Percentiles rank a stretch among this genome's conserved stretches.
Evolutionary conservation across 2,888 invertebrate species (phyloP).

Genomic region (Synanthedon andrenaeformis): DNA sequence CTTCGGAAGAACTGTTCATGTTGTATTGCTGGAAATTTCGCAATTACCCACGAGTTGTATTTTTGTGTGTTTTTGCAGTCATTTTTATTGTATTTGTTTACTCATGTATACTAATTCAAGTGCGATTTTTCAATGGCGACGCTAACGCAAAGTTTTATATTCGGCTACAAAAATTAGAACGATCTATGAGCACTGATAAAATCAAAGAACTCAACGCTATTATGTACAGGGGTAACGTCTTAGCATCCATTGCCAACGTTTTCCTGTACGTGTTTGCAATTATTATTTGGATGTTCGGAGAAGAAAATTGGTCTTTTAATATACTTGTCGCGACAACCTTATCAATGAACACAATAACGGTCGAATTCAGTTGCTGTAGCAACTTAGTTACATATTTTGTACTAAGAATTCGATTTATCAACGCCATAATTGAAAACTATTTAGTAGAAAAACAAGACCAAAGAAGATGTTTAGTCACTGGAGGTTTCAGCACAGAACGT

Average conservation of each 20-base stretch:
- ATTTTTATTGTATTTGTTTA: background rate
- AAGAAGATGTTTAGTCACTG: background rate
- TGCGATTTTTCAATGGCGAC: slow-evolving; percentile 30
- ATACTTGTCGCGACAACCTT: too few species aligned
- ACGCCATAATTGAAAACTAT: slow-evolving; percentile 21
- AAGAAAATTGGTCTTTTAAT: too few species aligned
- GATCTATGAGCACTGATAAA: slow-evolving; percentile 10
- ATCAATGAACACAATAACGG: slow-evolving; percentile 10
- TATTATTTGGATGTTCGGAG: too few species aligned
- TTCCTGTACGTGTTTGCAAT: too few species aligned
- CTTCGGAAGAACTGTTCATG: background rate
- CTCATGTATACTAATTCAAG: slow-evolving; percentile 16
- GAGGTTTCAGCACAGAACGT: background rate
- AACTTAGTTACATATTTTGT: slow-evolving; percentile 29
- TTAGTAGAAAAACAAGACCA: background rate
- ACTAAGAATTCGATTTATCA: slow-evolving; percentile 28
- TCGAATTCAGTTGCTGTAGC: slow-evolving; percentile 23
- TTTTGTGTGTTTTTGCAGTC: background rate
- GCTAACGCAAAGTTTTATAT: slow-evolving; percentile 30
- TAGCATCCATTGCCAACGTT: too few species aligned
- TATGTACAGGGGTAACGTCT: too few species aligned
- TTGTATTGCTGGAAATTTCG: background rate
- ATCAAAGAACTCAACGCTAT: too few species aligned
- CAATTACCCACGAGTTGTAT: background rate
- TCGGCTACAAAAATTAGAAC: slow-evolving; percentile 36